Conservation (phyloP, 2,113 vertebrate genomes). For the Mustela nigripes region DNA sequence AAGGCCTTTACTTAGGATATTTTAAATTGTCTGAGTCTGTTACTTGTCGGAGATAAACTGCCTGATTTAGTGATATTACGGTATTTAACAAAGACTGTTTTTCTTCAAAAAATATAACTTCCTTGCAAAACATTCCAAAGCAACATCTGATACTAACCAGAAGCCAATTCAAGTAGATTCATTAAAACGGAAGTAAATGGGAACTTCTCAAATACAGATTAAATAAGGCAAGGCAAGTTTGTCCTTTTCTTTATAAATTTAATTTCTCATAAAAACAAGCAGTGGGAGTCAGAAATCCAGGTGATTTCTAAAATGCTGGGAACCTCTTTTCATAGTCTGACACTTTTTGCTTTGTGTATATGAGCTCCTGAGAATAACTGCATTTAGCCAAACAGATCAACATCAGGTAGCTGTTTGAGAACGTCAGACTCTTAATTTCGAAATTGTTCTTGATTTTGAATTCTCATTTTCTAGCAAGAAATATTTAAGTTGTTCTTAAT, state of each 20-base stretch:
- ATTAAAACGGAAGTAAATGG: not conserved
- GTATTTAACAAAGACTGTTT: not conserved
- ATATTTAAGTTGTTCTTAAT: not conserved
- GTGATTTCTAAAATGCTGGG: not conserved
- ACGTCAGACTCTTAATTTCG: not conserved
- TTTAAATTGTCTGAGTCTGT: not conserved
- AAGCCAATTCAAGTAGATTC: not conserved
- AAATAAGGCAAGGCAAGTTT: not conserved
- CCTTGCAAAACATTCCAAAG: conserved; percentile 48
- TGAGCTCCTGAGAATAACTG: not conserved
- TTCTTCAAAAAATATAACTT: not conserved
- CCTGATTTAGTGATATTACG: not conserved
- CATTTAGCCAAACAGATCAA: not conserved
- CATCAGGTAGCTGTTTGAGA: not conserved
- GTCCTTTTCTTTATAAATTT: not conserved
- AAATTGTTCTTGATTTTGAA: not conserved
- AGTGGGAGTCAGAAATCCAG: not conserved
- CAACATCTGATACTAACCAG: not conserved
- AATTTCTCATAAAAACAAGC: not conserved
- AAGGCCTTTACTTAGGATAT: not conserved
- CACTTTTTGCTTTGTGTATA: not conserved
- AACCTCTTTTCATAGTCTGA: not conserved
- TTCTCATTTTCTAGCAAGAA: conserved; percentile 14
- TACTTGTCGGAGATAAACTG: conserved; percentile 23
- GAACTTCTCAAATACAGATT: conserved; percentile 34